A percentile compares a stretch with the other conserved stretches of the same genome.
Evolutionary conservation across 1,140 invertebrate genomes (phyloP).

Genomic region (Episyrphus balteatus): DNA sequence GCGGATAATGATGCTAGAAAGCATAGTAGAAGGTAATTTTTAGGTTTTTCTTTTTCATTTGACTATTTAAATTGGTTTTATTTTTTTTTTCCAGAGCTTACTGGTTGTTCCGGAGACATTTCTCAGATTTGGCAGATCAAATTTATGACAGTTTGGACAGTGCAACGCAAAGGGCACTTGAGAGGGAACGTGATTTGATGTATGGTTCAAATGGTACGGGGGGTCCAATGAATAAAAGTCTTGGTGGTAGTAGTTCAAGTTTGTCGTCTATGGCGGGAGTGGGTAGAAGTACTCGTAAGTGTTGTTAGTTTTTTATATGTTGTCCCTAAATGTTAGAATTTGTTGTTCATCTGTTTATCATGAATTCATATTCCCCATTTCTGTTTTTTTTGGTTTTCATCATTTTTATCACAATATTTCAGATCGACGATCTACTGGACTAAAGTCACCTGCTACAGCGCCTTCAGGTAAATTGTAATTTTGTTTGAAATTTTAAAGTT

Average conservation of each 20-base stretch:
- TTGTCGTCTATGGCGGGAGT: slow-evolving; percentile 6
- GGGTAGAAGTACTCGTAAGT: slow-evolving; percentile 14
- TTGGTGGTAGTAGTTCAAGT: slow-evolving; percentile 9
- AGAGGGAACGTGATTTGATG: slow-evolving; percentile 42
- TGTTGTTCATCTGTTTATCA: not conserved
- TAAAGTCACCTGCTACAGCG: slow-evolving; percentile 5
- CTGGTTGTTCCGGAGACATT: slow-evolving; percentile 82
- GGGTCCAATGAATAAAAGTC: slow-evolving; percentile 8
- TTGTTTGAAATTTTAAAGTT: not conserved
- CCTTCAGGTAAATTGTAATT: slow-evolving; percentile 5
- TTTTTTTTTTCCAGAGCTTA: slow-evolving; percentile 57
- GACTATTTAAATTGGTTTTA: not conserved
- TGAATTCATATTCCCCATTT: not conserved
- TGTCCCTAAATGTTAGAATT: no score
- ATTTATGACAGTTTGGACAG: slow-evolving; percentile 74
- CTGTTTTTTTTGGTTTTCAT: slow-evolving; percentile 20
- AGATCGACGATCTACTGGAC: slow-evolving; percentile 1
- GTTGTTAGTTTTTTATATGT: no score
- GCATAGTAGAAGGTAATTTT: slow-evolving; percentile 54
- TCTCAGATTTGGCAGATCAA: slow-evolving; percentile 78
- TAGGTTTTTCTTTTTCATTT: not conserved
- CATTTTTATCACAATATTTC: not conserved
- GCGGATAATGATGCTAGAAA: slow-evolving; percentile 80
- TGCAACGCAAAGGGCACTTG: slow-evolving; percentile 72
- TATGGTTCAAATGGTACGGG: slow-evolving; percentile 1